Evolutionary conservation across 2,888 invertebrate species (phyloP).

Genomic region (Mythimna ferrago): DNA sequence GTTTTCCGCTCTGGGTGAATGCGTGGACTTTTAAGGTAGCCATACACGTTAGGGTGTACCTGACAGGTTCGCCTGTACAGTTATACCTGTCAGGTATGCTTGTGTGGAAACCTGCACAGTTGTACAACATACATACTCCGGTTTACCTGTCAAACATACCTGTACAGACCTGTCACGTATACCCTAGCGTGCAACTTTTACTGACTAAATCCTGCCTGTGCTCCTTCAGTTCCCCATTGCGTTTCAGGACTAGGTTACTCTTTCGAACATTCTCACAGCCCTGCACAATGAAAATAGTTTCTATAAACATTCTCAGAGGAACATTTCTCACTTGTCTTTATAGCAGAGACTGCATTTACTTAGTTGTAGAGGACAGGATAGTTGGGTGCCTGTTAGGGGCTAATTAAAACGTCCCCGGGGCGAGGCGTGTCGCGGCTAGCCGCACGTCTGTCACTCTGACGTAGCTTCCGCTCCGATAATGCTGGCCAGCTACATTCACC

Average conservation of each 20-base stretch:
- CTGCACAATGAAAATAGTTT: slow-evolving; percentile 13
- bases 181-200: background rate
- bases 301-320: background rate
- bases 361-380: slow-evolving; percentile 20
- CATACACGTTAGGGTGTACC: too few relatives aligned
- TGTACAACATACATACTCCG: too few relatives aligned
- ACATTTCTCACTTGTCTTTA: slow-evolving; percentile 29
- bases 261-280: background rate
- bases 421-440: slow-evolving; percentile 60
- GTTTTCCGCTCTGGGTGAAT: too few relatives aligned
- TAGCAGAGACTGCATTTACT: slow-evolving; percentile 21
- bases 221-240: too few relatives aligned
- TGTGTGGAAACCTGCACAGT: too few relatives aligned
- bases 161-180: too few relatives aligned
- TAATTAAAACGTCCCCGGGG: slow-evolving; percentile 70
- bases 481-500: slow-evolving; percentile 47
- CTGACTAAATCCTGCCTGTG: too few relatives aligned
- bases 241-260: too few relatives aligned
- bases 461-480: slow-evolving; percentile 61
- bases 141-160: too few relatives aligned
- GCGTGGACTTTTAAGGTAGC: too few relatives aligned
- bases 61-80: too few relatives aligned
- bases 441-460: slow-evolving; percentile 66
- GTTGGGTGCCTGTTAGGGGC: slow-evolving; percentile 50
- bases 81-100: too few relatives aligned